Evolutionary conservation across 1,140 invertebrate species (phyloP), one percentile per base, ranked within the genome.

Genomic region (Trinorchestia longiramus): DNA sequence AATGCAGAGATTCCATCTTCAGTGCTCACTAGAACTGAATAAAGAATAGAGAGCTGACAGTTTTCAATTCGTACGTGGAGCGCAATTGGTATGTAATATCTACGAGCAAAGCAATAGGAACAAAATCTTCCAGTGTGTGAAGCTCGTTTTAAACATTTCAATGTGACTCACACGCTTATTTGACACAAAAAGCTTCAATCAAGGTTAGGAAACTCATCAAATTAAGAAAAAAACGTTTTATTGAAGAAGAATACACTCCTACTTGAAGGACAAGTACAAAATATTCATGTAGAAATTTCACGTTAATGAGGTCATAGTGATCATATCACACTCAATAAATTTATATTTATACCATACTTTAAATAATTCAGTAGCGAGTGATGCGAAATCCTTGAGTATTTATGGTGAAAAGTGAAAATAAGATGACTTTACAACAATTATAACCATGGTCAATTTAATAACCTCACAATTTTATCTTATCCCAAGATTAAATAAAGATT

Each of bases 191-290:
- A 36, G 8, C 62, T 77, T 77, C 62, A 36, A 42, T 90, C 43
- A 42, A 42, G 92, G 92, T 45, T 94, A 94, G 8, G 23, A 40
- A 94, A 45, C 43, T 28, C 36, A 47, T 11, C 4, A 94, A 77
- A 45, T 19, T 94, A 94, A 0, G 43, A 94, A 94, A 94, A 94
- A 94, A 94, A 92, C 90, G 43, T 19, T 94, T 94, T 94, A 94
- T 94, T 94, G 44, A 45, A 47, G 92, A 94, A 94, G 92, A 94
- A 47, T 45, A 47, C 92, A 44, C 41, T 94, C 92, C 44, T 94
- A 94, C 43, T n/a, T 94, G 92, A 94, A 94, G 47, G 92, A 94
- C 92, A 45, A 44, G 92, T 94, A 94, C 92, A 94, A 94, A 94
- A 94, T 94, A 77, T 77, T 77, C 11, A 77, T 77, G 62, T 77